Evolutionary conservation across 2,113 vertebrate genomes (phyloP), one percentile per base, ranked within the genome.

Genomic region (Epinephelus lanceolatus): DNA sequence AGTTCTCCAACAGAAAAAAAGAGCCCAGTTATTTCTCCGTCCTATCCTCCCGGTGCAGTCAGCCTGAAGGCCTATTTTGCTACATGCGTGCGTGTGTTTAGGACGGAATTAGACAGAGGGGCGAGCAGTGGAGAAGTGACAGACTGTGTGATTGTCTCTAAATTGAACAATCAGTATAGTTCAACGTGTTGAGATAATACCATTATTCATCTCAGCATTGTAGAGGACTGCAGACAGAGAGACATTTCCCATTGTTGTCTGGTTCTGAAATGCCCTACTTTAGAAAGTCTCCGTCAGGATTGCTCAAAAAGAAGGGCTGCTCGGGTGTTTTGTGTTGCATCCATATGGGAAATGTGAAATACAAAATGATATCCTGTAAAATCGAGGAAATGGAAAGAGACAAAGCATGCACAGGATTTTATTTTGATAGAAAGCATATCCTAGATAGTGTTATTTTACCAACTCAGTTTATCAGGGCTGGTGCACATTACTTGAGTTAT

Each of bases 111-210:
- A 90, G 88, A 89, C 78, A 33, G 63, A 89, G 78, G 25, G 83
- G 67, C 19, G 51, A 80, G 83, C 78, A 55, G 40, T 33, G 71
- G 71, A 86, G 76, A 84, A 78, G 85, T 90, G 88, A 89, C 85
- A 83, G 86, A 81, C 69, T 86, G 85, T 90, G 84, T 91, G 89
- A 92, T 91, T 89, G 89, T 88, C 77, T 89, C 80, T 88, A 86
- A 89, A 94, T 85, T 89, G 86, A 94, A 91, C 84, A 86, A 90
- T 91, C 87, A 91, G 81, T 83, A 75, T 73, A 77, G 84, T 85
- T 90, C 84, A 89, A 73, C 14, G 23, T 86, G 86, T 88, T 86
- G 83, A 63, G 76, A 90, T 93, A 87, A 92, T 89, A 88, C 84
- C 71, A 86, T 92, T 90, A 87, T 88, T 92, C 86, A 90, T 89